phyloP scores from a whole-genome alignment of 2,113 vertebrate species.

The Bubalus kerabau region DNA sequence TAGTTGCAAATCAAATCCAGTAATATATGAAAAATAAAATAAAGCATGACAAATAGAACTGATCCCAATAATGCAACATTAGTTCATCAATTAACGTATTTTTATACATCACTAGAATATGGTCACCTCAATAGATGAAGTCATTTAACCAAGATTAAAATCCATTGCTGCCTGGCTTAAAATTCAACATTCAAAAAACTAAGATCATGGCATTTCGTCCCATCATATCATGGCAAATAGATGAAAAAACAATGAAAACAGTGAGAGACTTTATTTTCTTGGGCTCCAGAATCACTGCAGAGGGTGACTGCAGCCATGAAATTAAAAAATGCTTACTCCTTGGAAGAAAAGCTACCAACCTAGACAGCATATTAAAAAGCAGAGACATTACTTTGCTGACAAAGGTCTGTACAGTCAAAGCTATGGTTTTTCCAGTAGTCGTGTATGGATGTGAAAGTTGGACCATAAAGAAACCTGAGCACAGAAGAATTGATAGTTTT shows the following conservation, averaged over 20 bases:
- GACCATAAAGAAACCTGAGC: not conserved
- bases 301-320: not conserved
- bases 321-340: not conserved
- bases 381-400: not conserved
- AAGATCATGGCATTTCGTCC: not conserved
- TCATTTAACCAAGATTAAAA: slow-evolving; percentile 8
- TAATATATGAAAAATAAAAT: not conserved
- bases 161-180: not conserved
- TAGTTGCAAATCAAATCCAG: not conserved
- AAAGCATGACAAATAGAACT: not conserved
- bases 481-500: not conserved
- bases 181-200: not conserved
- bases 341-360: not conserved
- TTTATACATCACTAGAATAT: not conserved
- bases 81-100: not conserved
- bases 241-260: not conserved
- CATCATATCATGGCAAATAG: not conserved
- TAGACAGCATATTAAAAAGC: not conserved
- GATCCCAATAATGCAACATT: not conserved
- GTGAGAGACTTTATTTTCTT: not conserved
- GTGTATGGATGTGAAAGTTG: not conserved
- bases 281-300: not conserved
- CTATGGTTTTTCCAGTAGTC: not conserved
- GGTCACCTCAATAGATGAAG: not conserved
- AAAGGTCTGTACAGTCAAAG: not conserved